Evolutionary conservation across 2,888 invertebrate species (phyloP), one percentile per base, ranked within the genome.

Genomic region (Bombylius major): DNA sequence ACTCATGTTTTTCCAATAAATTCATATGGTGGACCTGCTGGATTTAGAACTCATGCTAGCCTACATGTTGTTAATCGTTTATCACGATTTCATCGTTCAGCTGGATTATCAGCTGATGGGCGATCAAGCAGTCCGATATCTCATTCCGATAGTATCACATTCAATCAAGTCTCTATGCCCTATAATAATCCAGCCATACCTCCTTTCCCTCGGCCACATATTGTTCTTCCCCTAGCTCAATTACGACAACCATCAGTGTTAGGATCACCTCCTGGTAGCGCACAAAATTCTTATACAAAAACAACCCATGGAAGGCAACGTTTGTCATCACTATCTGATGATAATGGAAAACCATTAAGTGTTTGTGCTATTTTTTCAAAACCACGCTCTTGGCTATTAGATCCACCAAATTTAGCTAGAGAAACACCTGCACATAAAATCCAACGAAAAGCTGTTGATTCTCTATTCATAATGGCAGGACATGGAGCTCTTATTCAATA

Each of bases 1-100:
- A 96, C 96, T 39, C 99, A 99, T 75, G 87, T 99, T 61, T 99
- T 97, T 76, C 94, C 98, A 11, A 82, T 99, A 51, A 93, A 93
- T 14, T 92, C 98, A 23, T 99, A 98, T 72, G 97, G 97, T 62
- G 96, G 98, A 53, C 80, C 86, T 55, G 84, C 91, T 61, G 91
- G 89, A 57, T 87, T 92, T 55, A 82, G 98, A 62, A 99, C 98
- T 2, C 98, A 98, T 77, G 88, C 90, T n/a, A 87, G 89, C 58
- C 83, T 90, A 58, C 87, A 93, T 69, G 92, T 96, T 62, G 95
- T 95, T 59, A 96, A 98, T 76, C 83, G 93, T 63, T 80, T 94
- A 69, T 95, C 95, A 61, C 82, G 93, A 66, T 99, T 96, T 79
- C 96, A 97, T 72, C 84, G 94, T 67, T 95, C 95, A 63, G 97